Conservation (phyloP, 2,113 vertebrate genomes). For the Alouatta palliata region DNA sequence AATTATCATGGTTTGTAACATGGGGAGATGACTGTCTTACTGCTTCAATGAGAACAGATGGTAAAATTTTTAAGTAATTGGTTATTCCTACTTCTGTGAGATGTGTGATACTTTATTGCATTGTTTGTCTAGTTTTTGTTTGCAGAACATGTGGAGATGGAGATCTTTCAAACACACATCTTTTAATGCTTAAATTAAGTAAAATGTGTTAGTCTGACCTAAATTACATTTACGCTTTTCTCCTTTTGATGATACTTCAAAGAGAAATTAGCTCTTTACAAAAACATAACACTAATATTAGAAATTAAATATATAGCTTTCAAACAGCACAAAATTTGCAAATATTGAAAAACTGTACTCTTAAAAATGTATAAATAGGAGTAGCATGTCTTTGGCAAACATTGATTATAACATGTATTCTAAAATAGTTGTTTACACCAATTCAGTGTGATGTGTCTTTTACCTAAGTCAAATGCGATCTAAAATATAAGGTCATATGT, state of each 20-base stretch:
- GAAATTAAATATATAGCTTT: slow-evolving; percentile 43
- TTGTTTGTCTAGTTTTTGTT: slow-evolving; percentile 71
- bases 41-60: slow-evolving; percentile 82
- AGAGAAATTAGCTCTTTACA: background rate
- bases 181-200: slow-evolving; percentile 59
- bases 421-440: slow-evolving; percentile 42
- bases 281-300: slow-evolving; percentile 36
- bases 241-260: background rate
- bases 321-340: slow-evolving; percentile 42
- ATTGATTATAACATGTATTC: background rate
- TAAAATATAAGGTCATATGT: slow-evolving; percentile 23
- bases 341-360: background rate
- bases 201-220: slow-evolving; percentile 27
- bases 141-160: slow-evolving; percentile 58
- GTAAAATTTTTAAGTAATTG: slow-evolving; percentile 79
- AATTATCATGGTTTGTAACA: slow-evolving; percentile 57
- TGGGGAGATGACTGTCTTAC: slow-evolving; percentile 63
- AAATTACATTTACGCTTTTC: slow-evolving; percentile 54
- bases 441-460: slow-evolving; percentile 25
- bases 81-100: slow-evolving; percentile 72
- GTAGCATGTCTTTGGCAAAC: slow-evolving; percentile 23
- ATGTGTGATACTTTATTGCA: slow-evolving; percentile 65
- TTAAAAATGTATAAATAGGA: background rate
- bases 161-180: slow-evolving; percentile 47
- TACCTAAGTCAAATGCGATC: too few species aligned